Evolutionary conservation across 2,888 invertebrate species (phyloP), one percentile per base, ranked within the genome.

Genomic region (Myopa testacea): DNA sequence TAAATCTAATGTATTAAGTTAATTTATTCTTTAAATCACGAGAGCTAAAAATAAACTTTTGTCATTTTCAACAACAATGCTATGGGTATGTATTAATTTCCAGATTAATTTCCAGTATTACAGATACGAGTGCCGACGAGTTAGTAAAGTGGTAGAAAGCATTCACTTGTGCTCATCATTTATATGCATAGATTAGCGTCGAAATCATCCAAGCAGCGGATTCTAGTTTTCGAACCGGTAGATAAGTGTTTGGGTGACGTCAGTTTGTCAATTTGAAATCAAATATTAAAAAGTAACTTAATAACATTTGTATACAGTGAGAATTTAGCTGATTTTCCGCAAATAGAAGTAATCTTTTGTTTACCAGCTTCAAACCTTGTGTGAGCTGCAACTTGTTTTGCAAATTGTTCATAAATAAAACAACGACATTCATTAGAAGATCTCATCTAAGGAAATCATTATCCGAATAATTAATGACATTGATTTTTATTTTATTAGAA

Each of bases 181-280:
- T 8, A 45, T 10, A 55, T 55, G n/a, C 8, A 68, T 40, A 69
- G 38, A 12, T 69, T 50, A 19, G 7, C 52, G 69, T 45, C 45
- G 19, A 12, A 19, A 19, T n/a, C 50, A n/a, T 52, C 69, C 7
- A 50, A 40, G 45, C 50, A 50, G 19, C 16, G 69, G 34, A 19
- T 69, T 69, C 69, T 26, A 10, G 10, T 50, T 26, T 45, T 69
- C 19, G 69, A 45, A 69, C 50, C 50, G 40, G 4, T 45, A 69
- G 0, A n/a, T 26, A 12, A 12, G 4, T 38, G 16, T 67, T 38
- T 12, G 5, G n/a, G 37, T 67, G 67, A 67, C 67, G 67, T 67
- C 67, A 67, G 37, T 45, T 16, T 67, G 19, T 40, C 45, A 10
- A 45, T 45, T 45, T 45, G 45, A 45, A n/a, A n/a, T n/a, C n/a